These are phyloP conservation scores for Chrysolina americana DNA, from an alignment of 2,888 invertebrate species.

Conservation along the genomic window DNA sequence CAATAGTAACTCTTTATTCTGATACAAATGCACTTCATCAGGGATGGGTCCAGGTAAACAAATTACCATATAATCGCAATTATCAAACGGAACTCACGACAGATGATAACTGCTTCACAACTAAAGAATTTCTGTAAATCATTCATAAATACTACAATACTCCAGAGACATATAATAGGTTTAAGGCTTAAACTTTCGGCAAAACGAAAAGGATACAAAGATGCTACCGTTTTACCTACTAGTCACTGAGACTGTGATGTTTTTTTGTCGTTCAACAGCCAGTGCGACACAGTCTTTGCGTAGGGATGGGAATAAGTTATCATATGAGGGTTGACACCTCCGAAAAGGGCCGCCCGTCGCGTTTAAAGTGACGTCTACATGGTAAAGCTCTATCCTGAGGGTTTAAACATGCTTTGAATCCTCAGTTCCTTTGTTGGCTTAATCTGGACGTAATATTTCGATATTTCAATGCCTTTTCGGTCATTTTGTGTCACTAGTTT, in stretches of 20 bases:
- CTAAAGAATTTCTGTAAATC: slow-evolving; percentile 24
- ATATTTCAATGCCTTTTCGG: slow-evolving; percentile 44
- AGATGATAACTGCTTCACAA: slow-evolving; percentile 21
- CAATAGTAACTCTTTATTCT: not conserved
- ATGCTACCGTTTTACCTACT: slow-evolving; percentile 30
- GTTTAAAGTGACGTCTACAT: slow-evolving; percentile 65
- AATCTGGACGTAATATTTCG: slow-evolving; percentile 48
- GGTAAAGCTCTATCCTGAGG: slow-evolving; percentile 64
- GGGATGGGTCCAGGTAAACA: slow-evolving; percentile 15
- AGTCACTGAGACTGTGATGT: slow-evolving; percentile 22
- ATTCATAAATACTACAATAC: slow-evolving; percentile 30
- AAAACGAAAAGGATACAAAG: slow-evolving; percentile 26
- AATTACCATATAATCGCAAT: slow-evolving; percentile 25
- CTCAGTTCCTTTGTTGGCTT: slow-evolving; percentile 46
- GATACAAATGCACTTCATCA: not conserved
- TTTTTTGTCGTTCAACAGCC: not conserved
- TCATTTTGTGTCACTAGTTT: slow-evolving; percentile 40
- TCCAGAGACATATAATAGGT: slow-evolving; percentile 25
- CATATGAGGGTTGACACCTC: slow-evolving; percentile 66
- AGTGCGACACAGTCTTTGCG: slow-evolving; percentile 47
- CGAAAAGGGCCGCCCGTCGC: slow-evolving; percentile 64
- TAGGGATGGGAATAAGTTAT: slow-evolving; percentile 65
- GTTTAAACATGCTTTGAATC: slow-evolving; percentile 54
- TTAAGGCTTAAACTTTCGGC: slow-evolving; percentile 26
- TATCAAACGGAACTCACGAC: slow-evolving; percentile 17